Base-by-base conservation (phyloP, 1,140 invertebrate genomes). In the Hyles vespertilio region DNA sequence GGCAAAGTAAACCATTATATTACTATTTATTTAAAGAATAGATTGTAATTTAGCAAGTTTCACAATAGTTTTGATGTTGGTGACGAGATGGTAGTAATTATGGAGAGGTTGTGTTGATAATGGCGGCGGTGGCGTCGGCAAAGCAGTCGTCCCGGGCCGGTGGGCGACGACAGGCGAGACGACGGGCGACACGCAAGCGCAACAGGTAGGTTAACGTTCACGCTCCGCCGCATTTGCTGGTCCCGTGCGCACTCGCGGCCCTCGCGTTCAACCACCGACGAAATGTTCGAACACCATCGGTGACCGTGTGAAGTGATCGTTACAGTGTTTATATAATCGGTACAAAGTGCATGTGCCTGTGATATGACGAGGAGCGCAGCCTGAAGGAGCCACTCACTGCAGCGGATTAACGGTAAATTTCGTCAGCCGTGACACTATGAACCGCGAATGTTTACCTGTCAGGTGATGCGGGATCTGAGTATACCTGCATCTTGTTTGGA, bases 191-290 rank as follows among this genome's bases (percentile, higher is more conserved):
- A 88, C 85, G 85, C 85, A 85, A 88, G 81, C 83, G 79, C 75
- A 72, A 75, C 85, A 88, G 85, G 84, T 87, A 84, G 82, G 85
- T 87, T 84, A 87, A 81, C 72, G 74, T 86, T 86, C 70, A 85
- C 83, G 85, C 72, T 84, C 81, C 68, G 81, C 71, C 83, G 83
- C 81, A 82, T 77, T 84, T 85, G 81, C 64, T 79, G 69, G 73
- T 79, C 68, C 79, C 74, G 70, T 81, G 81, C 75, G 77, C 81
- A 77, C 71, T 74, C 79, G 81, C 80, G 69, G 74, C 77, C 71
- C 72, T 74, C 71, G 70, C 65, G 70, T 67, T 58, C 66, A 62
- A 71, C 67, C 66, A 69, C 68, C 70, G 63, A 77, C 78, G 77
- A 82, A 77, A 87, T 87, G 81, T 67, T 57, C 58, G 77, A 76